Evolutionary conservation across 1,140 invertebrate genomes (phyloP), one percentile per base, ranked within the genome.

Genomic region (Aphelinus atriplicis): DNA sequence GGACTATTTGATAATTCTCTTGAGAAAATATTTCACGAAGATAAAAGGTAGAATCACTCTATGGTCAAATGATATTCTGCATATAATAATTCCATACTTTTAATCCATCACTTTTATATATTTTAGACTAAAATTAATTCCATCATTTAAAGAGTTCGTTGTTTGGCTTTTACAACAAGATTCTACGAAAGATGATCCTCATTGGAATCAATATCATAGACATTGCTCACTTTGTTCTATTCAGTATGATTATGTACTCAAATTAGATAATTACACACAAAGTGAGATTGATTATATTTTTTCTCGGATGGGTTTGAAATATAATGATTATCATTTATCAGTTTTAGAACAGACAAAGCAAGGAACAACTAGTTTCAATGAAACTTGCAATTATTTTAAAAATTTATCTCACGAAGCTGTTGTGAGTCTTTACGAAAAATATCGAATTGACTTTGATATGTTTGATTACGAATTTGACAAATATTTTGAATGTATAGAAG

Each of bases 371-470:
- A 65, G 84, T 76, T 88, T 83, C 48, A 7, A 81, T 0, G 26
- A 42, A 51, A 83, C 84, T 3, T 88, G 87, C 76, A 79, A 80
- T 76, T 88, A 88, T 70, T 86, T 88, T 50, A 78, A 80, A 66
- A 73, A 78, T 55, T 65, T 88, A n/a, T 77, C 82, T 1, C 67
- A 75, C 10, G 76, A 83, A 48, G 78, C 79, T 26, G 73, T 86
- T 48, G 56, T 81, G 2, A 79, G 79, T 77, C 78, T 88, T 50
- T 86, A 87, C 7, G 68, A 82, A 50, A 83, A 79, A 61, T 88
- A 88, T 58, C 83, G 81, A 78, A 77, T 86, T 3, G 87, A 88
- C 48, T 88, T 88, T 75, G 81, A 88, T 63, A 87, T 88, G 81
- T 88, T 86, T 73, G 70, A 85, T 76, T 88, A 87, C 46, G 74